Conservation (phyloP, 2,797 vertebrate genomes). For the Mormyrus hasselquistii region DNA sequence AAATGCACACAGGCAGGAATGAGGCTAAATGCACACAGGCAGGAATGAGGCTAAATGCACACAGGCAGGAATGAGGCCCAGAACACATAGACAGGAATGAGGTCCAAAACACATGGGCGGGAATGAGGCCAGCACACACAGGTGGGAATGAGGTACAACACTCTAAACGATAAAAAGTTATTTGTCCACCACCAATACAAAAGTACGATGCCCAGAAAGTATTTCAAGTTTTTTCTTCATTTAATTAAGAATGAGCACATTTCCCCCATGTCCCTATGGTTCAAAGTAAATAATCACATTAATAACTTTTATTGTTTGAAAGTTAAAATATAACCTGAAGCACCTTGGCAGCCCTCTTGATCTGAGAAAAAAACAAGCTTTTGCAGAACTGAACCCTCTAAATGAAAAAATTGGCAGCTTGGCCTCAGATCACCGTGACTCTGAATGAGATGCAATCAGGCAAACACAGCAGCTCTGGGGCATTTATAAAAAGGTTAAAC, state of each 20-base stretch:
- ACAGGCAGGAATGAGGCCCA: neutral
- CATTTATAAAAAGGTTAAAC: neutral
- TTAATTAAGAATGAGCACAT: neutral
- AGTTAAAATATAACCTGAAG: neutral
- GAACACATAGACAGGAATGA: no score
- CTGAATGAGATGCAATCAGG: neutral
- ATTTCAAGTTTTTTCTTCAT: neutral
- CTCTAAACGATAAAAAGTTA: neutral
- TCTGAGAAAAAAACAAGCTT: neutral
- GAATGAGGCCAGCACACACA: neutral
- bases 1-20: neutral
- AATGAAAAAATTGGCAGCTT: neutral
- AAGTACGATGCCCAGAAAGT: neutral
- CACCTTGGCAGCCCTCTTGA: neutral
- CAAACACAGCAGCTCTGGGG: neutral
- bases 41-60: neutral
- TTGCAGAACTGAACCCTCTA: neutral
- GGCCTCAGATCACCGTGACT: neutral
- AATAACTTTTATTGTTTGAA: neutral
- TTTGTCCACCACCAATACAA: neutral
- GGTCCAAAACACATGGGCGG: no score
- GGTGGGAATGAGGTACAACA: neutral
- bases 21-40: neutral
- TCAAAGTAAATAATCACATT: neutral
- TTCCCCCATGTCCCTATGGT: neutral